phyloP scores from a whole-genome alignment of 2,888 invertebrate genomes.

The Rhamphomyia laevipes region DNA sequence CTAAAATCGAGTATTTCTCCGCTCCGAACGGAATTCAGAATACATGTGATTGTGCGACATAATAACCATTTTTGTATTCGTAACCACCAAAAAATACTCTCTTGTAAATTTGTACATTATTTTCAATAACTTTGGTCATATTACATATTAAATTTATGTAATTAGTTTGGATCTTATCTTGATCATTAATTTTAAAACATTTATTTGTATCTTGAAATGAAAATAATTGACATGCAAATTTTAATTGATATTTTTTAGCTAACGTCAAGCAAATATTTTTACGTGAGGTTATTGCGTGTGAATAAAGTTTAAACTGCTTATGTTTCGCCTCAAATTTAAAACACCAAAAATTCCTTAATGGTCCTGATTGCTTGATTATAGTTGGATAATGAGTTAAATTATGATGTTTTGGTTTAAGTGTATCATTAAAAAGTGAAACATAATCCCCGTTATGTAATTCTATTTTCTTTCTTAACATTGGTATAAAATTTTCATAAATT shows the following conservation, averaged over 20 bases:
- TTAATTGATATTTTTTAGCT: constrained; percentile 18
- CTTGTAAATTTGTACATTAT: constrained; percentile 8
- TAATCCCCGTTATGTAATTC: constrained; percentile 10
- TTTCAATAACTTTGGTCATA: constrained; percentile 5
- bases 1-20: too few species aligned
- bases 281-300: constrained; percentile 18
- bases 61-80: constrained; percentile 8
- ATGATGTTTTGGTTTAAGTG: constrained; percentile 20
- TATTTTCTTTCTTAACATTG: constrained; percentile 10
- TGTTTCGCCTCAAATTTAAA: constrained; percentile 20
- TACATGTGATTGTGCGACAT: constrained; percentile 7
- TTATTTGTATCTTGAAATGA: neutral
- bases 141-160: constrained; percentile 8
- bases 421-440: constrained; percentile 14
- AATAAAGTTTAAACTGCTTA: constrained; percentile 18
- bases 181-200: constrained; percentile 3
- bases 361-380: constrained; percentile 17
- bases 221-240: constrained; percentile 13
- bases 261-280: constrained; percentile 21
- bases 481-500: constrained; percentile 7
- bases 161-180: constrained; percentile 9
- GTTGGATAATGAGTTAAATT: constrained; percentile 18
- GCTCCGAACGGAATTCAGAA: too few species aligned
- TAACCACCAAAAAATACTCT: constrained; percentile 5
- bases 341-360: constrained; percentile 16